A percentile compares a stretch with the other conserved stretches of the same genome.
Evolutionary conservation across 2,888 invertebrate genomes (phyloP).

Genomic region (Cerastis leucographa): DNA sequence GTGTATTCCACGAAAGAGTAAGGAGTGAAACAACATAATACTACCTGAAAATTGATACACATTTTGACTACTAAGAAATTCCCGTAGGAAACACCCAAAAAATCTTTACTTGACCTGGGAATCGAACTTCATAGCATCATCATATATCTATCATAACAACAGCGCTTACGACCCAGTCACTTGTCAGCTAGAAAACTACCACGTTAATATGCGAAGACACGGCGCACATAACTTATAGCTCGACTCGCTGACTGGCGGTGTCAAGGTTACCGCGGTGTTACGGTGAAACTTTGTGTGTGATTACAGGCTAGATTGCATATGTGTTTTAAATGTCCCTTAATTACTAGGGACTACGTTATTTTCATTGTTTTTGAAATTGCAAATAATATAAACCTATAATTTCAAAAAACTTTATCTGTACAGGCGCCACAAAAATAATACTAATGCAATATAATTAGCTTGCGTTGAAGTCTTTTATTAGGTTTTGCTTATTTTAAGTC

Average conservation of each 20-base stretch:
- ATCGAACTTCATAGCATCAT: too few species aligned
- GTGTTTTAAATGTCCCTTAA: conserved; percentile 7
- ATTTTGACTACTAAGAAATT: too few species aligned
- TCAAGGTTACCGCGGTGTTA: conserved; percentile 56
- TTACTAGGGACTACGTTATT: neutral
- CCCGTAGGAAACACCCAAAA: too few species aligned
- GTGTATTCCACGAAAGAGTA: neutral
- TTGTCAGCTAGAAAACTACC: conserved; percentile 33
- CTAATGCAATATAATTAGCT: neutral
- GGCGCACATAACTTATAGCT: conserved; percentile 59
- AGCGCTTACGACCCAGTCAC: neutral
- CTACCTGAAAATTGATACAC: too few species aligned
- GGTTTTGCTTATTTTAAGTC: neutral
- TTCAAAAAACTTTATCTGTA: neutral
- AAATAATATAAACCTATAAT: neutral
- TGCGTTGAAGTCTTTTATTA: conserved; percentile 34
- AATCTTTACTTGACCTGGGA: neutral
- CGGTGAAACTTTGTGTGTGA: conserved; percentile 32
- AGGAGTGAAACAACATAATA: too few species aligned
- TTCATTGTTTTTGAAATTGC: too few species aligned
- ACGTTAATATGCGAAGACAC: conserved; percentile 51
- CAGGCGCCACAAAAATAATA: neutral
- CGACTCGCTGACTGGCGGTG: conserved; percentile 12
- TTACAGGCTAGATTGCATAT: conserved; percentile 11
- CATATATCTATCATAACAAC: too few species aligned